Base-by-base conservation (phyloP, 2,888 invertebrate species). In the Conus canariensis region DNA sequence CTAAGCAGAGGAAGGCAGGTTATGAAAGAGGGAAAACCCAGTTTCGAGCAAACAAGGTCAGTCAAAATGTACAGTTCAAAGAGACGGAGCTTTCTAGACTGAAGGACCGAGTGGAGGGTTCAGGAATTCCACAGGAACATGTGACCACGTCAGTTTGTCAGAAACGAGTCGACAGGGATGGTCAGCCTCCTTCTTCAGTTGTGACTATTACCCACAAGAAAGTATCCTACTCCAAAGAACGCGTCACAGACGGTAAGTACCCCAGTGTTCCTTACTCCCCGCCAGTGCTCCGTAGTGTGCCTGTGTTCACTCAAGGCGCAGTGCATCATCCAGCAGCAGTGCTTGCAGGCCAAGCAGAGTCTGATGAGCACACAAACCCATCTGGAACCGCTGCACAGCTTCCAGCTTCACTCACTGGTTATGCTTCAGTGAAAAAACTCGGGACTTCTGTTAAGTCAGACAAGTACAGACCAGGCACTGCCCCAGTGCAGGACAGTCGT, bases 121-220 rank as follows among this genome's bases (percentile, higher is more conserved):
- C 60, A 5, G 10, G 14, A 4, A 30, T 85, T 16, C 89, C 89
- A 22, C 25, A 8, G 30, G 85, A 89, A 58, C 70, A 85, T 12
- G 74, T 58, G 10, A 85, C 85, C 4, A 89, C 89, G 1, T 85
- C 89, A 14, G 89, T 89, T n/a, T 22, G 67, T 16, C 56, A 89
- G 19, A 85, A 56, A 1, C 70, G 64, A 12, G 85, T 89, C 14
- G 70, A 67, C 59, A 67, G 67, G 14, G 74, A 89, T 12, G 74
- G 64, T 10, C 22, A 56, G 58, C 89, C 85, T 59, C 67, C 89
- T 19, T 67, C 85, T 16, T 85, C 89, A 25, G 60, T 67, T 7
- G 89, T 89, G 8, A 89, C 89, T 25, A 89, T 89, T 56, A 89
- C 89, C 2, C 85, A 64, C 70, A 89, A 85, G 83, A 89, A 67